Conservation (phyloP, 2,113 vertebrate genomes). For the Alectura lathami region DNA sequence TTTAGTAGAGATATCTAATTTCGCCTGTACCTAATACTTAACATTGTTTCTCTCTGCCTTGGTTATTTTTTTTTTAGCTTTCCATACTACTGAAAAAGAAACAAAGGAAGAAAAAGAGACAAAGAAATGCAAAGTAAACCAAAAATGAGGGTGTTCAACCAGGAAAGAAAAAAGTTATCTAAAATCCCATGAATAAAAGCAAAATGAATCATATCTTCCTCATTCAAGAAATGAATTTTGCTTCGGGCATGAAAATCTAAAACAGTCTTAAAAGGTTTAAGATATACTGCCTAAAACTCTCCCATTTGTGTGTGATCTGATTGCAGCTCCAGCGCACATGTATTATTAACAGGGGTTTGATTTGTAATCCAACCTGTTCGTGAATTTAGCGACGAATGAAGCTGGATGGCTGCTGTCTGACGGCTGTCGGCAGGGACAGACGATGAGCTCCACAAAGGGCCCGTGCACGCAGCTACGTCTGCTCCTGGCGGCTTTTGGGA, state of each 20-base stretch:
- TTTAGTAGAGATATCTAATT: conserved; percentile 20
- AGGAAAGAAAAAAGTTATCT: neutral
- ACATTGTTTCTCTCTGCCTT: neutral
- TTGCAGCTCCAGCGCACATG: neutral
- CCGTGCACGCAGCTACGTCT: neutral
- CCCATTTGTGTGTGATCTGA: neutral
- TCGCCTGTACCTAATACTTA: neutral
- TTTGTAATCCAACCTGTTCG: neutral
- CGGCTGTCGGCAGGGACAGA: rapidly evolving
- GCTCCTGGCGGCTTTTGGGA: neutral
- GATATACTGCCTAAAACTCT: neutral
- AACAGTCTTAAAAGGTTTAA: neutral
- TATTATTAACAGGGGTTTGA: neutral
- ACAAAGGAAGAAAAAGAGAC: neutral
- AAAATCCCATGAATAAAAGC: conserved; percentile 8
- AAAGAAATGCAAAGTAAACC: conserved; percentile 1
- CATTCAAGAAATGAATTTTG: neutral
- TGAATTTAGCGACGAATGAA: neutral
- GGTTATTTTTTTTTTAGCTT: neutral
- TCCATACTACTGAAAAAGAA: neutral
- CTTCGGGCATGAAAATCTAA: neutral
- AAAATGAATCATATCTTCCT: neutral
- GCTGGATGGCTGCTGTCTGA: neutral
- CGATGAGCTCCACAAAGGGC: rapidly evolving
- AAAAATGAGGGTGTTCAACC: conserved; percentile 8